Percentiles rank a stretch among this genome's conserved stretches.
phyloP scores from a whole-genome alignment of 2,113 vertebrate species.

The Eurypyga helias region DNA sequence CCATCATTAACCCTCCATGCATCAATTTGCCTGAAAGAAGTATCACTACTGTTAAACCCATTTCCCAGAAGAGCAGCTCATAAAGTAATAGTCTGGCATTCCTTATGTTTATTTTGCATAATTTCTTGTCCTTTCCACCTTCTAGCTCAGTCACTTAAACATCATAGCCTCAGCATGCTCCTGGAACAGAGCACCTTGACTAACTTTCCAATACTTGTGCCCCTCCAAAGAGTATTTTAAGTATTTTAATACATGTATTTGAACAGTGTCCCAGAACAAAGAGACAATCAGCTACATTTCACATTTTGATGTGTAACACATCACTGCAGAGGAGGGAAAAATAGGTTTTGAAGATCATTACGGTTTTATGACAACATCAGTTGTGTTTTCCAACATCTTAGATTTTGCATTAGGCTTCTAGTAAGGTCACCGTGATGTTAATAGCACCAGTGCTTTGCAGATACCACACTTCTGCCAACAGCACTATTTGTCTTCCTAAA shows the following conservation, averaged over 20 bases:
- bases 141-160: not conserved
- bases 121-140: not conserved
- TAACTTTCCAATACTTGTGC: not conserved
- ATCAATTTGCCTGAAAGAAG: not conserved
- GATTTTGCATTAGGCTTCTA: not conserved
- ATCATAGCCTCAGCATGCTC: not conserved
- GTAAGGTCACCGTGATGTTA: not conserved
- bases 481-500: not conserved
- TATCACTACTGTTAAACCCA: not conserved
- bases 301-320: not conserved
- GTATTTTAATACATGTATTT: not conserved
- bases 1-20: not conserved
- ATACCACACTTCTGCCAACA: not conserved
- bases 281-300: not conserved
- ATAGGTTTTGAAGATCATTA: not conserved
- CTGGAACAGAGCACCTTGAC: not conserved
- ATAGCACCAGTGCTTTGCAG: not conserved
- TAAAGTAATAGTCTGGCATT: not conserved
- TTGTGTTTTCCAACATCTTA: not conserved
- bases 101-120: slow-evolving; percentile 1
- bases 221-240: not conserved
- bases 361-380: not conserved
- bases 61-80: not conserved
- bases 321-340: not conserved
- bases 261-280: not conserved